phyloP scores from a whole-genome alignment of 2,113 vertebrate species.

The Clupea harengus region DNA sequence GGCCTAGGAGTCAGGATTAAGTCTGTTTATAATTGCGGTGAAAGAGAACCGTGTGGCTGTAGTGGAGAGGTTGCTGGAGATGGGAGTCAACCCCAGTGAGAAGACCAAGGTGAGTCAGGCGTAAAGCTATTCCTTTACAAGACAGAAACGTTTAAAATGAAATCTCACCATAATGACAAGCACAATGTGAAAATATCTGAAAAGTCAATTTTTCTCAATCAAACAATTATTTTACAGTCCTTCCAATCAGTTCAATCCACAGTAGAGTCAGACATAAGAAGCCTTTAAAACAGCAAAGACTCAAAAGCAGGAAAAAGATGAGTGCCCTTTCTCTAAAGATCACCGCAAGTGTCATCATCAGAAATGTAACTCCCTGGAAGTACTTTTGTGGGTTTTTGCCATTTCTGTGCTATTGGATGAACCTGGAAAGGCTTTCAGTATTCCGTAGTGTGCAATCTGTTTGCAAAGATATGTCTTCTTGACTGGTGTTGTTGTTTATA shows the following conservation, averaged over 20 bases:
- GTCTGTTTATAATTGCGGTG: constrained; percentile 59
- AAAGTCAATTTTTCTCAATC: too few relatives aligned
- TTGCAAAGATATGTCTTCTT: not conserved
- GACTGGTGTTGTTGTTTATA: not conserved
- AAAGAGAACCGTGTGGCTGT: constrained; percentile 55
- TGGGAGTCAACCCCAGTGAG: constrained; percentile 56
- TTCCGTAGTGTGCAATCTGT: not conserved
- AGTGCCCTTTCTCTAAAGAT: not conserved
- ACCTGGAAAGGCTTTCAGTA: not conserved
- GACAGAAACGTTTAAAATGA: not conserved
- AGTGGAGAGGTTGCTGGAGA: constrained; percentile 58
- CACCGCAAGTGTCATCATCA: not conserved
- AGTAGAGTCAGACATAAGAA: too few relatives aligned
- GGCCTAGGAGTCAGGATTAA: constrained; percentile 59
- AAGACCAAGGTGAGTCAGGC: constrained; percentile 51
- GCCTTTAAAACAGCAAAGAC: not conserved
- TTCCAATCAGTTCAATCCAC: too few relatives aligned
- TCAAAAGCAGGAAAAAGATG: not conserved
- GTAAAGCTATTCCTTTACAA: not conserved
- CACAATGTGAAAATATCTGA: not conserved
- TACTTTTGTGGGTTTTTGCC: not conserved
- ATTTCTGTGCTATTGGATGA: not conserved
- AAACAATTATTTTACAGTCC: too few relatives aligned
- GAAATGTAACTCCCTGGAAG: not conserved
- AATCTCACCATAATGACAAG: not conserved